A percentile compares a stretch with the other conserved stretches of the same genome.
These are phyloP conservation scores for Carcinoscorpius rotundicauda DNA, from an alignment of 1,140 invertebrate species.

Conservation along the genomic window DNA sequence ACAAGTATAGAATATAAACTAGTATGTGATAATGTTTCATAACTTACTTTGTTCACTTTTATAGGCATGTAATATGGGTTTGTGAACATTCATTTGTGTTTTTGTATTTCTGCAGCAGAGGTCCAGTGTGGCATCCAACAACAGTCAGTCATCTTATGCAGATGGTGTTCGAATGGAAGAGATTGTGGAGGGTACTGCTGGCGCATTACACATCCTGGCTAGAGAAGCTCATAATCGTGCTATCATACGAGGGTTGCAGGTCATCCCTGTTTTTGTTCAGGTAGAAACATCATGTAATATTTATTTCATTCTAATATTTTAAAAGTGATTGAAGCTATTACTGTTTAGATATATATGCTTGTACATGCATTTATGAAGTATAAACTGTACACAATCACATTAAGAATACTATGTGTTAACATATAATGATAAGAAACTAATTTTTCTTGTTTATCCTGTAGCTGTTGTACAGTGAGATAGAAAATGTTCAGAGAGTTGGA, in stretches of 20 bases:
- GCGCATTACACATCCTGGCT: constrained; percentile 93
- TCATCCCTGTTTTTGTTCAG: constrained; percentile 90
- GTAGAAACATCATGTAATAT: too few species aligned
- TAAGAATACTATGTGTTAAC: too few species aligned
- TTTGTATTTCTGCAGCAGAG: constrained; percentile 39
- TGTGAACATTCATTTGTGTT: background rate
- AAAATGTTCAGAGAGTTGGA: constrained; percentile 93
- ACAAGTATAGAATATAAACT: too few species aligned
- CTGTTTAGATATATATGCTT: too few species aligned
- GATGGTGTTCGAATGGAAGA: constrained; percentile 98
- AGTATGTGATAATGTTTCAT: too few species aligned
- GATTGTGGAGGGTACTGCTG: constrained; percentile 94
- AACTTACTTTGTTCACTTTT: too few species aligned
- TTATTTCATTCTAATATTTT: too few species aligned
- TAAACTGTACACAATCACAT: too few species aligned
- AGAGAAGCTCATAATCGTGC: constrained; percentile 83
- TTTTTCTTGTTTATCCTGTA: too few species aligned
- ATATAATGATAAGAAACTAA: too few species aligned
- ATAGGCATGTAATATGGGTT: background rate
- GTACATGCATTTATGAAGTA: too few species aligned
- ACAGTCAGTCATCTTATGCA: constrained; percentile 58
- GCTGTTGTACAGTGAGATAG: constrained; percentile 89
- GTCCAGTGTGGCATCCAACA: constrained; percentile 56
- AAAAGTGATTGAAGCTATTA: too few species aligned
- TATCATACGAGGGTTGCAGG: constrained; percentile 79